Evolutionary conservation across 1,140 invertebrate genomes (phyloP).

Genomic region (Tetramorium simillimum): DNA sequence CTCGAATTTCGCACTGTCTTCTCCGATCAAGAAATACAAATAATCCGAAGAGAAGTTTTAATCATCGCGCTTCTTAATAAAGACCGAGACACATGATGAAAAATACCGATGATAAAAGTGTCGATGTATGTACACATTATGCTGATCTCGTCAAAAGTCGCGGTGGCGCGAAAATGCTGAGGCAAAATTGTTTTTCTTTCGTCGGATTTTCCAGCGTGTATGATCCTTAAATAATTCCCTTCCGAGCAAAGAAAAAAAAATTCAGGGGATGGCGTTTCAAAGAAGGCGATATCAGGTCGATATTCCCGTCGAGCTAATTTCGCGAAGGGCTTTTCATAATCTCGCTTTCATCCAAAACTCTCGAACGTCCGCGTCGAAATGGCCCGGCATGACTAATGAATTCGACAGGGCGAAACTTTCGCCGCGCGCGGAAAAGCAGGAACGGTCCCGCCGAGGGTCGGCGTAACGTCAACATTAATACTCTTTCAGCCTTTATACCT

Average conservation of each 20-base stretch:
- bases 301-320: conserved; percentile 42
- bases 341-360: conserved; percentile 42
- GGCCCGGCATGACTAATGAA: conserved; percentile 26
- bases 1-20: too few species aligned
- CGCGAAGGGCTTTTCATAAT: background rate
- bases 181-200: background rate
- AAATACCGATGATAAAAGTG: background rate
- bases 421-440: background rate
- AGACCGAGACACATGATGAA: background rate
- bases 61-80: background rate
- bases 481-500: conserved; percentile 29
- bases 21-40: background rate
- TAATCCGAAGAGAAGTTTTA: background rate
- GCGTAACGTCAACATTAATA: conserved; percentile 29
- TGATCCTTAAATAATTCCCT: background rate
- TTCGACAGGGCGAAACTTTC: background rate
- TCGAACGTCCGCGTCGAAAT: conserved; percentile 8
- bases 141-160: background rate
- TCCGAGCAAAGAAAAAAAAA: background rate
- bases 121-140: background rate
- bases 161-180: background rate
- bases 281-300: background rate
- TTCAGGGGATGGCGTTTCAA: background rate
- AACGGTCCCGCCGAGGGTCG: background rate
- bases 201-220: background rate